Percentiles rank a stretch among this genome's conserved stretches.
phyloP scores from a whole-genome alignment of 2,888 invertebrate species.

The Cheiracanthium punctorium region DNA sequence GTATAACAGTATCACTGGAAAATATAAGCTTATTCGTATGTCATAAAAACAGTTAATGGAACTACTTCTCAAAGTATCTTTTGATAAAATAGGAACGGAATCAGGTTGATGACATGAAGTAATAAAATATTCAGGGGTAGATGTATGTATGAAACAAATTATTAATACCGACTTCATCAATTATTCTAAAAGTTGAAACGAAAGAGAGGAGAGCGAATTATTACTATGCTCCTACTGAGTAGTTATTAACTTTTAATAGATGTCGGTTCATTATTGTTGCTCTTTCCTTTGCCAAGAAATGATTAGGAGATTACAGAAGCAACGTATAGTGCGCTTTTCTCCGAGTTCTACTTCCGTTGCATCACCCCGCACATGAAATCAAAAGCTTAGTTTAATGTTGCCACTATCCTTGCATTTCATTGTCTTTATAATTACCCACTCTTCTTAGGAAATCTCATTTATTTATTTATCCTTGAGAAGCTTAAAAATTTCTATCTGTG shows the following conservation, averaged over 20 bases:
- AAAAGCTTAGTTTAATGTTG: conserved; percentile 68
- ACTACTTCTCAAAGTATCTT: conserved; percentile 59
- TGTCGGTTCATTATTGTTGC: conserved; percentile 67
- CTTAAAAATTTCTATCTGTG: conserved; percentile 58
- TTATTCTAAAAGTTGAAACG: conserved; percentile 69
- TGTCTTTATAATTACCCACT: conserved; percentile 63
- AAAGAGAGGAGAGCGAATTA: conserved; percentile 62
- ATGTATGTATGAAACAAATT: conserved; percentile 67
- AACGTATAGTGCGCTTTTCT: conserved; percentile 13
- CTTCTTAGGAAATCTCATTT: conserved; percentile 67
- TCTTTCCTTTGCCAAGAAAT: conserved; percentile 56
- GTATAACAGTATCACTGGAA: too few species aligned
- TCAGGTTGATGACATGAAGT: conserved; percentile 64
- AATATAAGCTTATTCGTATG: conserved; percentile 55
- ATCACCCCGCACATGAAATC: conserved; percentile 56
- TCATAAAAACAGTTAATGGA: conserved; percentile 68
- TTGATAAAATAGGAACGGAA: conserved; percentile 64
- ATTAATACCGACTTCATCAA: conserved; percentile 70
- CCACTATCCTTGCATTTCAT: conserved; percentile 40
- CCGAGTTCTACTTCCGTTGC: conserved; percentile 45
- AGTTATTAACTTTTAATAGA: conserved; percentile 70
- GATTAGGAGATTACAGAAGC: conserved; percentile 64
- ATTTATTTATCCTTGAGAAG: conserved; percentile 68
- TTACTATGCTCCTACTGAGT: conserved; percentile 63
- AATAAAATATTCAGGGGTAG: conserved; percentile 63